Evolutionary conservation across 2,113 vertebrate species (phyloP), one percentile per base, ranked within the genome.

Genomic region (Ursus arctos): DNA sequence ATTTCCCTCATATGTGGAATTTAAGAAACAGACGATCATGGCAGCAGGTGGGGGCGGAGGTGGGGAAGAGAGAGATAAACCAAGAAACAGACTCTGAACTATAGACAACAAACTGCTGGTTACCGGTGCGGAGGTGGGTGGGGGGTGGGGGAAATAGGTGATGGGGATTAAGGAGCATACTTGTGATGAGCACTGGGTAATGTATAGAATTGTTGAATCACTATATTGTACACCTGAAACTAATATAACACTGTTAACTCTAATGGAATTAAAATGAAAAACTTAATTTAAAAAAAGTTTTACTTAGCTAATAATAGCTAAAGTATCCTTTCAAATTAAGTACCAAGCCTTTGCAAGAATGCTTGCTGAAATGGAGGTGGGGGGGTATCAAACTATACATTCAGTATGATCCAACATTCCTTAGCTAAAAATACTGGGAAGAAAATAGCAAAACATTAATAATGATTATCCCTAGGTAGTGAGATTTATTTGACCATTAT

Each of bases 241-340:
- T 15, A 47, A 74, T 28, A 47, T 47, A 15, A 74, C 72, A 74
- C 24, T 43, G 71, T 74, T 47, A 74, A 74, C 6, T 47, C 22
- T 13, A 12, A 12, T 47, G 40, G 72, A 26, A 47, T 47, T 74
- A 7, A 47, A 74, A 74, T 47, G 1, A 43, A 74, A 47, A 28
- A 74, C 40, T 47, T 74, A 47, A 74, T 47, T 74, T 26, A 7
- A 74, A 43, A 43, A 43, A 92, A 40, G 28, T 83, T 96, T 76
- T 81, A 88, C 36, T 57, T 89, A 53, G 40, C 71, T 43, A 74
- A 59, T 84, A 72, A 18, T 81, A 83, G 9, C 33, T 80, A 31
- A 84, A 51, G 33, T 84, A 33, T 61, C 11, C 63, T 93, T 91
- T 96, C 24, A 88, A 96, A 88, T 85, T 85, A 93, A 77, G 12